Conservation (phyloP, 2,113 vertebrate species). For the Conger conger region DNA sequence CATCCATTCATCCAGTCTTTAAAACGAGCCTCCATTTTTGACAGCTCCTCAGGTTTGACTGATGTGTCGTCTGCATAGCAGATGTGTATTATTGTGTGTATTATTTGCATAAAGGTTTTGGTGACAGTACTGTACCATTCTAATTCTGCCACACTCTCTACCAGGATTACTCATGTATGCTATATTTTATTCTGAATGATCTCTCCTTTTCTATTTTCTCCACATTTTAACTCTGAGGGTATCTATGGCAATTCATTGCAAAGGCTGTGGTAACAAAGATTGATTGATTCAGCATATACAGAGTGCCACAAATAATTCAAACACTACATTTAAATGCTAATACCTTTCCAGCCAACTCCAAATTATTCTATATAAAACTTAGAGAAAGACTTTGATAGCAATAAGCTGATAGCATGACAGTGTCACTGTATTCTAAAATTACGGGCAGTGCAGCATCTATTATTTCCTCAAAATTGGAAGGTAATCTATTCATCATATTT, state of each 20-base stretch:
- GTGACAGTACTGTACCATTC: too few relatives aligned
- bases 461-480: conserved; percentile 16
- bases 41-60: too few relatives aligned
- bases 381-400: conserved; percentile 19
- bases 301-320: conserved; percentile 48
- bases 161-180: conserved; percentile 2
- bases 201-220: conserved; percentile 28
- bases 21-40: too few relatives aligned
- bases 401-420: conserved; percentile 5
- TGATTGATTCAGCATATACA: conserved; percentile 47
- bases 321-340: conserved; percentile 58
- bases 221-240: conserved; percentile 34
- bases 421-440: conserved; percentile 19
- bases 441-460: conserved; percentile 10
- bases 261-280: conserved; percentile 50
- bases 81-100: too few relatives aligned
- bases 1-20: too few relatives aligned
- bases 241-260: conserved; percentile 40
- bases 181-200: conserved; percentile 25
- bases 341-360: conserved; percentile 31
- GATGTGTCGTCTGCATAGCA: too few relatives aligned
- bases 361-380: conserved; percentile 20
- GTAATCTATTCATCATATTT: conserved; percentile 16
- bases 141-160: background rate
- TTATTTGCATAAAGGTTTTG: too few relatives aligned